Evolutionary conservation across 2,888 invertebrate genomes (phyloP).

Genomic region (Chrysodeixis includens): DNA sequence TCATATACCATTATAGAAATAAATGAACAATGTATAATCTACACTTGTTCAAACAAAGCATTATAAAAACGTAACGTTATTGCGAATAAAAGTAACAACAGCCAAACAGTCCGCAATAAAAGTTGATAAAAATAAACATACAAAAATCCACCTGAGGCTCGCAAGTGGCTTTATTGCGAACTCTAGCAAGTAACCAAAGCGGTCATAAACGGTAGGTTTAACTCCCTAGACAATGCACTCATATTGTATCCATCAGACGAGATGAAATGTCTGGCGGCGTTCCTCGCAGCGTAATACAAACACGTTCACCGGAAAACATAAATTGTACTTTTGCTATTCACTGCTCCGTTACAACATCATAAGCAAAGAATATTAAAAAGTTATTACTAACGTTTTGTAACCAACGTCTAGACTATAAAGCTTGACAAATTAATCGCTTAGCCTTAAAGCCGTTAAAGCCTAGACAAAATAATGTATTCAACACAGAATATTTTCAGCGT

Average conservation of each 20-base stretch:
- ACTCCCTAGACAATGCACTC: constrained; percentile 73
- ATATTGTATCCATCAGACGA: constrained; percentile 71
- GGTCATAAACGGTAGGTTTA: constrained; percentile 63
- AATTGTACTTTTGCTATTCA: constrained; percentile 66
- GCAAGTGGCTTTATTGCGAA: constrained; percentile 64
- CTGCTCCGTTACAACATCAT: constrained; percentile 16
- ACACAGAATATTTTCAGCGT: constrained; percentile 37
- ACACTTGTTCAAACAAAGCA: constrained; percentile 7
- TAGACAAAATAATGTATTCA: constrained; percentile 41
- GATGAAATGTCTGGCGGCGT: constrained; percentile 67
- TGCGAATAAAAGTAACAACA: constrained; percentile 25
- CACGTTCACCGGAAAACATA: constrained; percentile 65
- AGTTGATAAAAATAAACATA: constrained; percentile 53
- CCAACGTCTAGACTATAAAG: constrained; percentile 36
- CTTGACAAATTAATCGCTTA: constrained; percentile 47
- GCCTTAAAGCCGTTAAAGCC: constrained; percentile 24
- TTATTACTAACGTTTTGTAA: constrained; percentile 39
- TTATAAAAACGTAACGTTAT: constrained; percentile 19
- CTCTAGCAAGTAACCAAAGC: constrained; percentile 47
- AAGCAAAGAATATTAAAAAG: constrained; percentile 35
- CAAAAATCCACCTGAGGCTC: constrained; percentile 57
- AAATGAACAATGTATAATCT: constrained; percentile 14
- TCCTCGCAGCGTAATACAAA: constrained; percentile 56
- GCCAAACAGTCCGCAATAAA: constrained; percentile 40
- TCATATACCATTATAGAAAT: constrained; percentile 21